phyloP scores from a whole-genome alignment of 2,888 invertebrate species.

The Diabrotica balteata region DNA sequence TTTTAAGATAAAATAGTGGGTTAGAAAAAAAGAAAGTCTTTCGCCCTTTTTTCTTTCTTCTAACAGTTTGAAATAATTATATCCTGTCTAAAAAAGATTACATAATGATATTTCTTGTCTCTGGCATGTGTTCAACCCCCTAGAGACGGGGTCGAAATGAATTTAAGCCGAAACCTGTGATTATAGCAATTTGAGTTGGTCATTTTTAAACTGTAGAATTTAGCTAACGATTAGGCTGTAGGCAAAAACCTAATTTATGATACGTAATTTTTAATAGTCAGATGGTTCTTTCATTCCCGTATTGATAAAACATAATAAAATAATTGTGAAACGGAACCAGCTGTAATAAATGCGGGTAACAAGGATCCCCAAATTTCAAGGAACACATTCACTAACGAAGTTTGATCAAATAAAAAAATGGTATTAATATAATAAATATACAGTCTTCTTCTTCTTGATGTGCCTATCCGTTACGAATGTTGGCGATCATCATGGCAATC shows the following conservation, averaged over 20 bases:
- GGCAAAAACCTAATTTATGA: neutral
- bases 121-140: conserved; percentile 20
- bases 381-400: too few species aligned
- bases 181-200: conserved; percentile 9
- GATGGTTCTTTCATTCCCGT: too few species aligned
- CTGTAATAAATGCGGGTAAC: too few species aligned
- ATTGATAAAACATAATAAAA: too few species aligned
- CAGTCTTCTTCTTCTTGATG: too few species aligned
- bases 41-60: neutral
- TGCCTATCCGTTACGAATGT: too few species aligned
- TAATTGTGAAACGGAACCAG: too few species aligned
- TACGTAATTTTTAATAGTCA: neutral
- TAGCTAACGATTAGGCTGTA: conserved; percentile 2
- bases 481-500: too few species aligned
- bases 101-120: conserved; percentile 10
- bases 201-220: conserved; percentile 13
- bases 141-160: conserved; percentile 10
- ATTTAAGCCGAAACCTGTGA: conserved; percentile 16
- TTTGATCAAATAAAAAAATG: too few species aligned
- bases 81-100: neutral
- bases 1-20: neutral
- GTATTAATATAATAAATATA: too few species aligned
- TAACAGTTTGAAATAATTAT: neutral
- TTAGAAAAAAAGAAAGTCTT: neutral
- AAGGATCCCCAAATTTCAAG: too few species aligned